phyloP scores from a whole-genome alignment of 2,113 vertebrate species.

The Gulo gulo region DNA sequence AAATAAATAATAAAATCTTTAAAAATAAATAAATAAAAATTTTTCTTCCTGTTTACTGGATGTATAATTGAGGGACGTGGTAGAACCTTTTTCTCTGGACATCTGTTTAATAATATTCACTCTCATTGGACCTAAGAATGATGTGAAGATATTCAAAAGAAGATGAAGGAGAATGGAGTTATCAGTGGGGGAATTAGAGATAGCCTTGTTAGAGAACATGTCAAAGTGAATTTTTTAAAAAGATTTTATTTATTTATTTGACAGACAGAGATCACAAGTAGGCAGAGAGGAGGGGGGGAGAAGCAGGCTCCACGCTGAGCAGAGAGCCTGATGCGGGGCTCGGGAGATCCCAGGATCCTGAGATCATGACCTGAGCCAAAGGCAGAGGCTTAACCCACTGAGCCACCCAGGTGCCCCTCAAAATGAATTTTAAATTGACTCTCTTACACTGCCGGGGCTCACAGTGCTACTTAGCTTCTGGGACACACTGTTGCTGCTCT shows the following conservation, averaged over 20 bases:
- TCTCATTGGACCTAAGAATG: not conserved
- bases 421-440: constrained; percentile 31
- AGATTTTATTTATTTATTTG: too few species aligned
- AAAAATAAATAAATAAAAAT: not conserved
- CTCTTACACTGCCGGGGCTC: not conserved
- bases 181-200: not conserved
- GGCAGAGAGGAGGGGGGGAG: too few species aligned
- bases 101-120: constrained; percentile 35
- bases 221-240: not conserved
- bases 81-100: not conserved
- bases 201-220: not conserved
- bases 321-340: too few species aligned
- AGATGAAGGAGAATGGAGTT: not conserved
- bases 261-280: too few species aligned
- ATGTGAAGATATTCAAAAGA: not conserved
- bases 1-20: not conserved
- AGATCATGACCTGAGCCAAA: too few species aligned
- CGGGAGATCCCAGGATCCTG: too few species aligned
- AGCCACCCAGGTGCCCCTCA: not conserved
- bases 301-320: too few species aligned
- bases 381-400: too few species aligned
- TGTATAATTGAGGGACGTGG: not conserved
- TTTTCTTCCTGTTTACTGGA: not conserved
- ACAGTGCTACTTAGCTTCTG: not conserved
- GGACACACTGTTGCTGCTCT: not conserved